Percentiles rank a stretch among this genome's conserved stretches.
Conservation (phyloP, 2,797 vertebrate species). For the Protosalanx chinensis region DNA sequence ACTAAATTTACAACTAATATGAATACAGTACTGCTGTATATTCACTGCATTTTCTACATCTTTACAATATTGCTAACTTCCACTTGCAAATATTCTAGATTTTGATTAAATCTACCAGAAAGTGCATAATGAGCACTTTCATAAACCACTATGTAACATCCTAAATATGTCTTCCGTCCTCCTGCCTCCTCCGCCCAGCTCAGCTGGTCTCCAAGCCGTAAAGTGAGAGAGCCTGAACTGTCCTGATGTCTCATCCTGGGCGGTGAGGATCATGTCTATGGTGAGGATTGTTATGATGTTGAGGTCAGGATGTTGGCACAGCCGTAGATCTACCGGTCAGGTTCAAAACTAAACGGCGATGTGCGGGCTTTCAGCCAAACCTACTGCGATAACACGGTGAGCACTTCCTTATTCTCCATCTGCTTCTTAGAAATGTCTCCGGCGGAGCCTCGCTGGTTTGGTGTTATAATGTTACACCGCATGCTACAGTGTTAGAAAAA, state of each 20-base stretch:
- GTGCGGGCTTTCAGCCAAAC: constrained; percentile 4
- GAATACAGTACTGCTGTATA: too few relatives aligned
- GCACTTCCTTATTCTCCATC: not conserved
- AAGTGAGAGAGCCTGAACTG: constrained; percentile 43
- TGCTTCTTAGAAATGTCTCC: not conserved
- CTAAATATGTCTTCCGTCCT: not conserved
- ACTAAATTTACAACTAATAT: too few relatives aligned
- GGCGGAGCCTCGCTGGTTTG: not conserved
- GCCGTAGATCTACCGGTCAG: not conserved
- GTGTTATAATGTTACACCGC: too few relatives aligned
- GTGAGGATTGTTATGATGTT: not conserved
- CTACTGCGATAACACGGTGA: not conserved
- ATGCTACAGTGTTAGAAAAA: not conserved
- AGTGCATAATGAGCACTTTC: not conserved
- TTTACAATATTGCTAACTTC: too few relatives aligned
- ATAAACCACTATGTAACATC: not conserved
- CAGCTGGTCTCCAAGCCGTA: constrained; percentile 33
- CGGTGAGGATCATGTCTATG: not conserved
- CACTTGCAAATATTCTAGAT: too few relatives aligned
- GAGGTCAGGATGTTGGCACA: not conserved
- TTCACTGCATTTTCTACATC: too few relatives aligned
- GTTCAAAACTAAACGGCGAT: not conserved
- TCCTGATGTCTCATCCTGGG: not conserved
- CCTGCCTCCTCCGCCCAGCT: not conserved
- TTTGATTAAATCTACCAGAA: too few relatives aligned